Conservation (phyloP, 2,888 invertebrate species). For the Eilema griseolum region DNA sequence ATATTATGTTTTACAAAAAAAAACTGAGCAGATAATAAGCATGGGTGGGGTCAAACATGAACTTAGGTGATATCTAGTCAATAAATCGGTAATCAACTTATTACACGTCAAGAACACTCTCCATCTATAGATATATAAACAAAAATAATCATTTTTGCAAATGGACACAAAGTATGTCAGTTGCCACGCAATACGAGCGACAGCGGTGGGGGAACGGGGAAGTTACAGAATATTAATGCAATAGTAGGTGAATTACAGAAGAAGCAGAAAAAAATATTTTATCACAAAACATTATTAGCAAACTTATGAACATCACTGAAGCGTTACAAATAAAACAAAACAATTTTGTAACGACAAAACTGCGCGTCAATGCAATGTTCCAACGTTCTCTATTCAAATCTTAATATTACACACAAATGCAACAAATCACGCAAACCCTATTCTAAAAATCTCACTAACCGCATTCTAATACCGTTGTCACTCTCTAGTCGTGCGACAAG, state of each 20-base stretch:
- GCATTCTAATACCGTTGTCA: conserved; percentile 53
- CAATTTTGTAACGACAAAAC: not conserved
- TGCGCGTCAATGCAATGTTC: not conserved
- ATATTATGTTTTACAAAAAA: not conserved
- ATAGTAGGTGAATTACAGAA: conserved; percentile 17
- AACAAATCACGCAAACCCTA: conserved; percentile 41
- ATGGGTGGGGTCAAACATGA: conserved; percentile 44
- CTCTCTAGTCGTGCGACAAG: conserved; percentile 51
- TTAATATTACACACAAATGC: conserved; percentile 36
- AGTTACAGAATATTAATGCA: conserved; percentile 26
- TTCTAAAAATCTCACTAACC: conserved; percentile 54
- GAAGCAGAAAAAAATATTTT: not conserved
- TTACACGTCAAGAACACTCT: not conserved
- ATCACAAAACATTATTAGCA: conserved; percentile 10
- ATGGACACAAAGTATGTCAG: conserved; percentile 22
- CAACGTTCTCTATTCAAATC: conserved; percentile 10
- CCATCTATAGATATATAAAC: not conserved
- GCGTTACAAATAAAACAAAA: not conserved
- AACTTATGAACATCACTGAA: not conserved
- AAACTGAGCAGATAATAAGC: conserved; percentile 12
- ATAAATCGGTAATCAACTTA: conserved; percentile 8
- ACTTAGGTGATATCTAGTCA: conserved; percentile 21
- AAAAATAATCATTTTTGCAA: conserved; percentile 19
- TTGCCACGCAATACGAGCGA: conserved; percentile 27
- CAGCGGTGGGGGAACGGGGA: conserved; percentile 23